A percentile compares a stretch with the other conserved stretches of the same genome.
Evolutionary conservation across 2,797 vertebrate genomes (phyloP).

Genomic region (Scleropages formosus): DNA sequence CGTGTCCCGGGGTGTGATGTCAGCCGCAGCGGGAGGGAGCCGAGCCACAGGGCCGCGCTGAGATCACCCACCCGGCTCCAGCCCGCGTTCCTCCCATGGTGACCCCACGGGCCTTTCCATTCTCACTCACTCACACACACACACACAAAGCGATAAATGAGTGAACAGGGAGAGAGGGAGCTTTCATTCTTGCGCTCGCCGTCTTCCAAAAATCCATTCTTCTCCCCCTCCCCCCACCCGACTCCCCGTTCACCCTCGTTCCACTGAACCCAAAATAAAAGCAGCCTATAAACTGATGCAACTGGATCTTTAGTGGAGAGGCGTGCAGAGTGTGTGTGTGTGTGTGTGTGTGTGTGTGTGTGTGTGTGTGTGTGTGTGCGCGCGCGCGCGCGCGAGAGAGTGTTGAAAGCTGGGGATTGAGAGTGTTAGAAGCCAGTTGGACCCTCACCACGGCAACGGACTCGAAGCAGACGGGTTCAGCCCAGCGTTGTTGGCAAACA

Average conservation of each 20-base stretch:
- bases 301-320: constrained; percentile 11
- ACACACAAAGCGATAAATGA: constrained; percentile 38
- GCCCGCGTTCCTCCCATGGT: not conserved
- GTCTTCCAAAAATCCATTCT: constrained; percentile 13
- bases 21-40: not conserved
- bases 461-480: not conserved
- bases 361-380: not conserved
- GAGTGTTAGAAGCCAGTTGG: not conserved
- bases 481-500: constrained; percentile 8
- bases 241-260: constrained; percentile 4
- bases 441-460: constrained; percentile 13
- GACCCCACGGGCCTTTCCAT: constrained; percentile 26
- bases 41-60: not conserved
- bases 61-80: not conserved
- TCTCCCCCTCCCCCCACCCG: constrained; percentile 25
- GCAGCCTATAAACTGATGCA: constrained; percentile 15
- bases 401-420: constrained; percentile 47
- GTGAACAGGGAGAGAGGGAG: too few species aligned
- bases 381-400: constrained; percentile 38
- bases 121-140: not conserved
- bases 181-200: constrained; percentile 17
- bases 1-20: not conserved
- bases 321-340: not conserved
- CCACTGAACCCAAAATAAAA: constrained; percentile 27
- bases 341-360: not conserved